Evolutionary conservation across 2,888 invertebrate genomes (phyloP), one percentile per base, ranked within the genome.

Genomic region (Plagodis dolabraria): DNA sequence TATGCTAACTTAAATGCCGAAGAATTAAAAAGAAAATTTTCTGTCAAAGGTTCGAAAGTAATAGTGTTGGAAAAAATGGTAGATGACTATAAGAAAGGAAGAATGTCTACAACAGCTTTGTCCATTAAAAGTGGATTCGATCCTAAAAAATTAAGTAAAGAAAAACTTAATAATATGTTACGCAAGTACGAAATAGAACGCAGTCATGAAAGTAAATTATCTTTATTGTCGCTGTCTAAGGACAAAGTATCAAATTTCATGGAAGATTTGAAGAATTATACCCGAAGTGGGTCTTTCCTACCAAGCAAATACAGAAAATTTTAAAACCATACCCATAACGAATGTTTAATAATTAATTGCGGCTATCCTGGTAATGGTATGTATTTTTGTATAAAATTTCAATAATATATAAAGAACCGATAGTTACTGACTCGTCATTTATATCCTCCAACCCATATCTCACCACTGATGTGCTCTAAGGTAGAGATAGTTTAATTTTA

Each of bases 41-140:
- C 60, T 6, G 53, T 74, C 34, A 59, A 60, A 11, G 62, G 60
- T 2, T 67, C 69, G 35, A 61, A 63, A 56, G 57, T 38, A 44
- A 66, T 46, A 38, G 8, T 65, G 11, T 47, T 70, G 45, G 59
- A 69, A 11, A 53, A 62, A 35, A 60, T 75, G 58, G 11, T 72
- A 9, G 49, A 52, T 6, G 73, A 75, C 53, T 71, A 69, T 46
- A 69, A 68, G 52, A 65, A 69, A 53, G 66, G 67, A 7, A 66
- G 66, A 52, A 47, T 79, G 4, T 70, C 75, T 6, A 56, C 74
- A 49, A 67, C 73, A 40, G 68, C 64, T 5, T 10, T 75, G 54
- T 70, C 74, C 45, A 62, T 67, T 12, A 72, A 68, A 62, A 61
- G 69, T 0, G 76, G 71, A 65, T 66, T 71, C 53, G 64, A 72